Evolutionary conservation across 2,888 invertebrate genomes (phyloP), one percentile per base, ranked within the genome.

Genomic region (Serrognathus titanus): DNA sequence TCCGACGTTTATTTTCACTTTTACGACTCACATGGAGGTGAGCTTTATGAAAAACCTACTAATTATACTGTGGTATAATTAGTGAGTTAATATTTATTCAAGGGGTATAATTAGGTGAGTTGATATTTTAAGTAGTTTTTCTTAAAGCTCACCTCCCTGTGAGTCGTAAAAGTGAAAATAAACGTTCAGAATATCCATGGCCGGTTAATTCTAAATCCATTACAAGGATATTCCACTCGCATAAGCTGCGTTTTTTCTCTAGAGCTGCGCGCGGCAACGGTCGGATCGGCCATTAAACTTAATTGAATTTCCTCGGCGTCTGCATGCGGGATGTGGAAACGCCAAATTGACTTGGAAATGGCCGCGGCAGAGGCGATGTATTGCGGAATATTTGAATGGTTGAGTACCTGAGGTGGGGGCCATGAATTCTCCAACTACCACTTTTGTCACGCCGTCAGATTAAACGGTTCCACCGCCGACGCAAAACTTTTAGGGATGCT

Each of bases 281-380:
- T 70, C 71, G 75, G 73, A 76, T 77, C 77, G 73, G 74, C 79
- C 79, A 79, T 80, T 80, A 80, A 80, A 79, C 78, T 80, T 80
- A 80, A 80, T 80, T 80, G 80, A 80, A 80, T 80, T 80, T 78
- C 76, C 78, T 75, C 69, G 68, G 74, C 74, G 75, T 74, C 76
- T 74, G 74, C 75, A 74, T 73, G 74, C 73, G 71, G 72, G 70
- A 57, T 73, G 74, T 72, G 72, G 74, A 75, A 71, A 73, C 75
- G 73, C 75, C 75, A 76, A 77, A 77, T 78, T 77, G 78, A 78
- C 76, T 77, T 75, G 75, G 76, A 77, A 77, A 77, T 77, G 75
- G 76, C 75, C 75, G 71, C 69, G 72, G 67, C 71, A 70, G 69
- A 71, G 71, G 71, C 72, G 70, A 74, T 72, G 74, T 74, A 73